A percentile compares a stretch with the other conserved stretches of the same genome.
Evolutionary conservation across 2,113 vertebrate species (phyloP).

Genomic region (Meles meles): DNA sequence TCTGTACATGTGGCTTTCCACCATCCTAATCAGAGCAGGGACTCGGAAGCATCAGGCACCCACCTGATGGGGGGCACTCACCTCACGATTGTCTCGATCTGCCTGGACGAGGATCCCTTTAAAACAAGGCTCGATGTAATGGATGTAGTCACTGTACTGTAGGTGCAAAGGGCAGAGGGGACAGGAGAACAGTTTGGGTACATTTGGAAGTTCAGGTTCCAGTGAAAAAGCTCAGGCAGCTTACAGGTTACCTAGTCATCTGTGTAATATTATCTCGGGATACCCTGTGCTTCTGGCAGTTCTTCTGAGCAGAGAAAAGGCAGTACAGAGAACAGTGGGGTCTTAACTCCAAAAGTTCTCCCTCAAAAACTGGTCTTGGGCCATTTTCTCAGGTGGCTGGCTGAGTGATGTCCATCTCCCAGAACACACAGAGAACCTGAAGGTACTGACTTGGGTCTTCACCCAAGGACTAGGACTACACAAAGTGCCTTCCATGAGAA

Average conservation of each 20-base stretch:
- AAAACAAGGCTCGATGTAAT: slow-evolving; percentile 96
- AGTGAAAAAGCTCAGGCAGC: not conserved
- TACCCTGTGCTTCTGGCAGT: not conserved
- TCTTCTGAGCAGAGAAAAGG: not conserved
- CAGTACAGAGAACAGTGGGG: not conserved
- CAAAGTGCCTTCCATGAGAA: not conserved
- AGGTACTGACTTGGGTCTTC: not conserved
- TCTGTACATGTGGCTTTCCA: not conserved
- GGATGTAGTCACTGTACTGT: slow-evolving; percentile 95
- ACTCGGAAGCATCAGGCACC: not conserved
- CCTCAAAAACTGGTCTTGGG: not conserved
- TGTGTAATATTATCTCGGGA: no score
- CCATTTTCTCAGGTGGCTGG: not conserved
- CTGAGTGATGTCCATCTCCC: not conserved
- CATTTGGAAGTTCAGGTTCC: not conserved
- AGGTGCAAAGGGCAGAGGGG: not conserved
- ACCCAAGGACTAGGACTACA: not conserved
- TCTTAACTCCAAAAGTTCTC: not conserved
- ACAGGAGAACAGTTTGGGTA: not conserved
- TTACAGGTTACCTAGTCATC: not conserved
- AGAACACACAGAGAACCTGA: not conserved
- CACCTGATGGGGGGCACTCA: slow-evolving; percentile 74
- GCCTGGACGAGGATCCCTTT: slow-evolving; percentile 95
- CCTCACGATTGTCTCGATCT: slow-evolving; percentile 96
- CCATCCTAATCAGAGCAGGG: not conserved